Percentiles rank a stretch among this genome's conserved stretches.
Conservation (phyloP, 1,140 invertebrate species). For the Phortica variegata region DNA sequence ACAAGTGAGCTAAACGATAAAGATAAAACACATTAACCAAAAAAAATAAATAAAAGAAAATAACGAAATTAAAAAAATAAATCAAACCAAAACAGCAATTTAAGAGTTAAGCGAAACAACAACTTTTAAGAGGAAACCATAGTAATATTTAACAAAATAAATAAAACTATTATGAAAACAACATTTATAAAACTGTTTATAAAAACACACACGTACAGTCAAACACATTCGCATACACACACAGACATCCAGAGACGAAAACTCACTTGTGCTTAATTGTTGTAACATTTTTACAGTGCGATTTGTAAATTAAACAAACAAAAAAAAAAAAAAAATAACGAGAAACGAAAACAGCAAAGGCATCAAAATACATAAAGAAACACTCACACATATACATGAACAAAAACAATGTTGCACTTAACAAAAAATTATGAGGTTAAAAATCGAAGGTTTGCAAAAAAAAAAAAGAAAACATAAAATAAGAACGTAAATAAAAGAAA, state of each 20-base stretch:
- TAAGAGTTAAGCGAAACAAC: too few species aligned
- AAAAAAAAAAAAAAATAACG: conserved; percentile 18
- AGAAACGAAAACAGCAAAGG: conserved; percentile 8
- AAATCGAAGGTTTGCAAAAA: conserved; percentile 24
- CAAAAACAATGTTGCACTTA: not conserved
- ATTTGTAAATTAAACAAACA: conserved; percentile 48
- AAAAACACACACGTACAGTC: not conserved
- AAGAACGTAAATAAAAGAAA: not conserved
- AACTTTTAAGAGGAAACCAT: too few species aligned
- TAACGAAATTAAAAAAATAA: too few species aligned
- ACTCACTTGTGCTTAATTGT: conserved; percentile 33
- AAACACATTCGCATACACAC: conserved; percentile 6
- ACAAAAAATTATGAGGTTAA: conserved; percentile 22
- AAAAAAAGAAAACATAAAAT: conserved; percentile 4
- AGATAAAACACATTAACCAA: too few species aligned
- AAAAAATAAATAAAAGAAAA: too few species aligned
- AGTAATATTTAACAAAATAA: too few species aligned
- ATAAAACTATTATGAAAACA: conserved; percentile 7
- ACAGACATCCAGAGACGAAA: conserved; percentile 26
- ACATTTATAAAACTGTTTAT: conserved; percentile 5
- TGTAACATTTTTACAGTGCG: conserved; percentile 51
- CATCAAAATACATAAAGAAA: conserved; percentile 41
- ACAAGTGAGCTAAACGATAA: too few species aligned
- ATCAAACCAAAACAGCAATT: too few species aligned
- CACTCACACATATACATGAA: conserved; percentile 33